These are phyloP conservation scores for Drosophila navojoa DNA, from an alignment of 1,140 invertebrate species.

Conservation along the genomic window DNA sequence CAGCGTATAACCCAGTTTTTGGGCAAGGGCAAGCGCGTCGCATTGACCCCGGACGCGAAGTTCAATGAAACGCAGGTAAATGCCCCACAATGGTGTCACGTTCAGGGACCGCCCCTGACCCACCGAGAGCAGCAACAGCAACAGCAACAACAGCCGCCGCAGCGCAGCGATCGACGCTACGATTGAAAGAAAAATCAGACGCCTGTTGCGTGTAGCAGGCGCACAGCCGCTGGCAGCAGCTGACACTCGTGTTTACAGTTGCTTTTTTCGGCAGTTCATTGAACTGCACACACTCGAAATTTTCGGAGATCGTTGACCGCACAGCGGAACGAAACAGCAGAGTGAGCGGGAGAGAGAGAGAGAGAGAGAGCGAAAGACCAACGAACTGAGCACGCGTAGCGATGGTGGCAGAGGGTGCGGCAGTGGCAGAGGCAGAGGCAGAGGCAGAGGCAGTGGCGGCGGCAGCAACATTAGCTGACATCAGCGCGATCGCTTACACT, in stretches of 20 bases:
- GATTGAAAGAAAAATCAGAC: slow-evolving; percentile 77
- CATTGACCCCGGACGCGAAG: slow-evolving; percentile 50
- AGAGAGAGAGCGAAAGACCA: background rate
- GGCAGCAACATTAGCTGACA: slow-evolving; percentile 2
- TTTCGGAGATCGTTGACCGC: slow-evolving; percentile 67
- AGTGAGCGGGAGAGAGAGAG: background rate
- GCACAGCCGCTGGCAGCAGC: slow-evolving; percentile 21
- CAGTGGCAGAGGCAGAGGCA: background rate
- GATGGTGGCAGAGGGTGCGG: background rate
- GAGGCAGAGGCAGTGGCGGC: background rate
- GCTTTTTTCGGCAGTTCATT: slow-evolving; percentile 59
- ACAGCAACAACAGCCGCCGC: background rate
- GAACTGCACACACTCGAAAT: slow-evolving; percentile 41
- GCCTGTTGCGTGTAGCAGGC: slow-evolving; percentile 62
- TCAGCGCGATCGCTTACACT: slow-evolving; percentile 12
- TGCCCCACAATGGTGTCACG: slow-evolving; percentile 63
- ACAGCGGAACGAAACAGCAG: background rate
- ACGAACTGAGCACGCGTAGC: slow-evolving; percentile 5
- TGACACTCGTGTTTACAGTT: slow-evolving; percentile 18
- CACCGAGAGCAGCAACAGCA: slow-evolving; percentile 29
- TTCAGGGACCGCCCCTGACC: slow-evolving; percentile 74
- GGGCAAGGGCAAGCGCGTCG: slow-evolving; percentile 25
- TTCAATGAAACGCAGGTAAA: slow-evolving; percentile 57
- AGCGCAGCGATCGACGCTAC: slow-evolving; percentile 27
- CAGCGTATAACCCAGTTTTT: slow-evolving; percentile 60